Base-by-base conservation (phyloP, 1,140 invertebrate genomes). In the Hyles vespertilio region DNA sequence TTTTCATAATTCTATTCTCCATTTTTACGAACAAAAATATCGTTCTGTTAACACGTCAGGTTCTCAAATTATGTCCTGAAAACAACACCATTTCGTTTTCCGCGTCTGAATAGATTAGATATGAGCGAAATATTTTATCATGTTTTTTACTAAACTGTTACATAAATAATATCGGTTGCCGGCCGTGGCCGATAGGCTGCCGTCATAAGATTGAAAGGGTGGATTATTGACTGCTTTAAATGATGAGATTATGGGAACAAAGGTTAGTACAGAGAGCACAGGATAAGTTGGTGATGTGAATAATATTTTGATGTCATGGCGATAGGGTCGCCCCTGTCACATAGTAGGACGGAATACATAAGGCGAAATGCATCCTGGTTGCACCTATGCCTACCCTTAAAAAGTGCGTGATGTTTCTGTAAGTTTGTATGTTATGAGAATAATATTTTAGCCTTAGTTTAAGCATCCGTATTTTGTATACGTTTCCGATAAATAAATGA, bases 1-100 rank as follows among this genome's bases (percentile, higher is more conserved):
- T 56, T 2, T 40, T 67, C 51, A 77, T 65, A 34, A 73, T 58
- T 63, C 67, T 72, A n/a, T 75, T 74, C 22, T 72, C 68, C 77
- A 79, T 79, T 69, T 66, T 59, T 44, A n/a, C 22, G 6, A 10
- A 43, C 6, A 52, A 51, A 52, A 58, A 52, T 55, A 44, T 51
- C 58, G 58, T 60, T 56, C 65, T 67, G 60, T 11, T 33, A 12
- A 66, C 51, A 61, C 62, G 66, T 64, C 53, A 54, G 33, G 51
- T 49, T 55, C 61, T 49, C 44, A 33, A 52, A 66, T 63, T 70
- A 53, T 50, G 57, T 59, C 44, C 45, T 12, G n/a, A 66, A 66
- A 65, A 64, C 56, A 67, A 64, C 55, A 61, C 56, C 58, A 67
- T 61, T 64, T 50, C 9, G 51, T 50, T 22, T 22, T 33, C 32